Percentiles rank a stretch among this genome's conserved stretches.
These are phyloP conservation scores for Sabatieria punctata DNA, from an alignment of 2,888 invertebrate genomes.

Conservation along the genomic window DNA sequence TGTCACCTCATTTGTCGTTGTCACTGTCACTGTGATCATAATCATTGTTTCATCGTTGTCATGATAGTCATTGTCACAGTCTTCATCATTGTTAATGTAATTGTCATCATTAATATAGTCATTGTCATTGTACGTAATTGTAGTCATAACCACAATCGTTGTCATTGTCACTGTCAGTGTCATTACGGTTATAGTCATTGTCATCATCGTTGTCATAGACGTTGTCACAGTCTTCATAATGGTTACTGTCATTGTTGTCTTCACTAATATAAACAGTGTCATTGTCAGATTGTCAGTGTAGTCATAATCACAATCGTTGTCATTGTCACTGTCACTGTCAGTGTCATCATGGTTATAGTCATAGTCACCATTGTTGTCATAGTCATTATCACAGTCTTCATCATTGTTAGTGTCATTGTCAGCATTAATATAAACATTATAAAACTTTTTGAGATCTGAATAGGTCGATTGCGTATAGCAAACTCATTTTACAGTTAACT, in stretches of 20 bases:
- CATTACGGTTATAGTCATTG: no score
- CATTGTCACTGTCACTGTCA: neutral
- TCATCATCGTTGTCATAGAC: neutral
- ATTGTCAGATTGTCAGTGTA: neutral
- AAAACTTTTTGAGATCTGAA: neutral
- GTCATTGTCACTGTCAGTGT: no score
- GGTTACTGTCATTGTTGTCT: neutral
- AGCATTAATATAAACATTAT: neutral
- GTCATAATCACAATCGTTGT: neutral
- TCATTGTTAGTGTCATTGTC: neutral
- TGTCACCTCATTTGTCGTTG: no score
- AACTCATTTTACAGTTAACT: no score
- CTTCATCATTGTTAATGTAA: neutral
- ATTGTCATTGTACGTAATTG: neutral
- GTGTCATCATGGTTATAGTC: neutral
- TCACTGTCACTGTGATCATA: no score
- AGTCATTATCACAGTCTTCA: neutral
- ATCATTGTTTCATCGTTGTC: neutral
- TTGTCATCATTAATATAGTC: neutral
- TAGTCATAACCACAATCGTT: neutral
- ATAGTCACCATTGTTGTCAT: neutral
- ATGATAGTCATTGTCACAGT: neutral
- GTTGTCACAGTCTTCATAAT: neutral
- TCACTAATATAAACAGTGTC: neutral
- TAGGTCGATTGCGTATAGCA: no score